A percentile compares a stretch with the other conserved stretches of the same genome.
Conservation (phyloP, 2,113 vertebrate species). For the Potamarius usumacintae region DNA sequence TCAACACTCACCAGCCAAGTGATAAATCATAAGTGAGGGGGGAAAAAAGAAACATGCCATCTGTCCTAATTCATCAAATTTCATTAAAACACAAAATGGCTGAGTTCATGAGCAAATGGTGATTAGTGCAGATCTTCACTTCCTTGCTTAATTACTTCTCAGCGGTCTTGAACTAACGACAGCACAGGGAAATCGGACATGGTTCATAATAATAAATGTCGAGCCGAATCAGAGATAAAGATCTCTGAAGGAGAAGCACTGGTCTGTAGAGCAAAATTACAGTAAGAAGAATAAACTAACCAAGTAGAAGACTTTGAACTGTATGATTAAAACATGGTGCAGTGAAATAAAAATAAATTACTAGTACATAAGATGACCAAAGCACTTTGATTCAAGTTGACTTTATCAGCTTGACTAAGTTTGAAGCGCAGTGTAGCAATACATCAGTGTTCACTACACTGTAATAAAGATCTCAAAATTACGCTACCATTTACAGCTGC, state of each 20-base stretch:
- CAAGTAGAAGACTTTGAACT: not conserved
- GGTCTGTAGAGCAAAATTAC: not conserved
- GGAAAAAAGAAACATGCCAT: not conserved
- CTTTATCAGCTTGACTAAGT: not conserved
- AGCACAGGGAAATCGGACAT: slow-evolving; percentile 43
- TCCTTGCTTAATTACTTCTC: slow-evolving; percentile 48
- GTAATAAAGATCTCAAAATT: not conserved
- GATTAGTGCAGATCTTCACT: slow-evolving; percentile 44
- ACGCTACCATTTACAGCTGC: not conserved
- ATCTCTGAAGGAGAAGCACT: not conserved
- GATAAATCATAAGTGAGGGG: not conserved
- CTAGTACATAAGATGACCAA: not conserved
- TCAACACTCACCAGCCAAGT: not conserved
- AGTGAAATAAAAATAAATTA: slow-evolving; percentile 2
- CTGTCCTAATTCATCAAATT: slow-evolving; percentile 25
- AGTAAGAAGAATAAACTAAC: not conserved
- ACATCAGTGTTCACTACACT: not conserved
- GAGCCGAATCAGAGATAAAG: slow-evolving; percentile 15
- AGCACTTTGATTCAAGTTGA: not conserved
- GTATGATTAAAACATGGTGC: not conserved
- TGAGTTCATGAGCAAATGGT: slow-evolving; percentile 21
- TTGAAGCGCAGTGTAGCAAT: not conserved
- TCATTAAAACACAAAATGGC: slow-evolving; percentile 33
- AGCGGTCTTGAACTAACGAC: slow-evolving; percentile 41
- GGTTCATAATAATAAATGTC: slow-evolving; percentile 46